Evolutionary conservation across 2,888 invertebrate genomes (phyloP).

Genomic region (Eledone cirrhosa): DNA sequence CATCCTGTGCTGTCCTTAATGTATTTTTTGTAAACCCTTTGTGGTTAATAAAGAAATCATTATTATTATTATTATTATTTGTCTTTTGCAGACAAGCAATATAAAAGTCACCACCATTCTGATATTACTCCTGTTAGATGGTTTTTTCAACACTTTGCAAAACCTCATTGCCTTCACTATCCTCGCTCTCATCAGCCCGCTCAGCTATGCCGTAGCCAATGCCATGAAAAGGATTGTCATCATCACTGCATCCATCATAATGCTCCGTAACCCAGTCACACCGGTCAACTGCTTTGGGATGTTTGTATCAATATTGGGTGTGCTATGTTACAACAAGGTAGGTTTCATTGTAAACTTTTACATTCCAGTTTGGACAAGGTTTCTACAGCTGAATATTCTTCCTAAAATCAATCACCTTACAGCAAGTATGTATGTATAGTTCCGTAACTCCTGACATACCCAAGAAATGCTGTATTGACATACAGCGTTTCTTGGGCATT

Average conservation of each 20-base stretch:
- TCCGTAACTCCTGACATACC: too few relatives aligned
- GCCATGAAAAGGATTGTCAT: slow-evolving; percentile 90
- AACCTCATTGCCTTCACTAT: slow-evolving; percentile 95
- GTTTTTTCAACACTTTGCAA: slow-evolving; percentile 90
- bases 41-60: too few relatives aligned
- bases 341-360: too few relatives aligned
- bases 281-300: slow-evolving; percentile 87
- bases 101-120: slow-evolving; percentile 50
- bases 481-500: too few relatives aligned
- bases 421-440: too few relatives aligned
- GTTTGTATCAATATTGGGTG: slow-evolving; percentile 88
- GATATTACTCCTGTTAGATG: slow-evolving; percentile 78
- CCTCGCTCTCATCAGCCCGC: slow-evolving; percentile 85
- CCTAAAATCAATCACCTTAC: too few relatives aligned
- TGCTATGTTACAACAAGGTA: slow-evolving; percentile 88
- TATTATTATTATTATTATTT: slow-evolving; percentile 1
- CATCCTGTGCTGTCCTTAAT: not conserved
- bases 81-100: slow-evolving; percentile 52
- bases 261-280: slow-evolving; percentile 91
- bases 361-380: too few relatives aligned
- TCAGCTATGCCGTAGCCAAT: slow-evolving; percentile 95
- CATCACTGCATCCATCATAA: slow-evolving; percentile 85
- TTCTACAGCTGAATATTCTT: too few relatives aligned
- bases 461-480: too few relatives aligned
- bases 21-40: too few relatives aligned